Evolutionary conservation across 2,113 vertebrate species (phyloP), one percentile per base, ranked within the genome.

Genomic region (Sminthopsis crassicaudata): DNA sequence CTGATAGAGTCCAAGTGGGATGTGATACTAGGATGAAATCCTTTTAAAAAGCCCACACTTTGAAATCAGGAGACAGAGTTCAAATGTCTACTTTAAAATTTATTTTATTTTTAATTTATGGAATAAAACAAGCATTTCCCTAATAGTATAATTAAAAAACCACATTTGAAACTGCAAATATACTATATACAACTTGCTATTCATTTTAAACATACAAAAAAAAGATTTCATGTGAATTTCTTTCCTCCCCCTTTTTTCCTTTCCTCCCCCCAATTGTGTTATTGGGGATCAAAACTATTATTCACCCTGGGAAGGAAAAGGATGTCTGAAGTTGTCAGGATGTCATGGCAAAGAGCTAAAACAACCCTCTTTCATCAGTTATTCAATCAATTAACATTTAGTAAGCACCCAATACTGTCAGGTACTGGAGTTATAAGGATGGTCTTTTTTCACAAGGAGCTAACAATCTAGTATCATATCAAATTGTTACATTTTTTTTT

Each of bases 71-170:
- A 95, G 89, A 55, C 57, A 55, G 93, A 52, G 25, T 89, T 91
- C 2, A 60, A 51, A 46, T 95, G 57, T 91, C 23, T 96, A 92
- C 97, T 92, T 76, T 53, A 96, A 84, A 97, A 97, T 5, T 93
- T 76, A 90, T 1, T 92, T 67, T 67, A 12, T 67, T 67, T 67
- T 67, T 4, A 36, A 67, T 67, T 67, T 36, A 67, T 67, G 30
- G 30, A 67, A 67, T 36, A 36, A 67, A 67, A 67, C 11, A 60
- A 12, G 26, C 57, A 57, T 60, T 30, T 30, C 10, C 57, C 11
- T 60, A 60, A 12, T 2, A 30, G 27, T 60, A 60, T 57, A 27
- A 57, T 60, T 30, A 30, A 30, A 57, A 60, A 60, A 60, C 30
- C 30, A 11, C 27, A 36, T 4, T 25, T 67, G 60, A 67, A 67